Conservation (phyloP, 2,113 vertebrate species). For the Callionymus lyra region DNA sequence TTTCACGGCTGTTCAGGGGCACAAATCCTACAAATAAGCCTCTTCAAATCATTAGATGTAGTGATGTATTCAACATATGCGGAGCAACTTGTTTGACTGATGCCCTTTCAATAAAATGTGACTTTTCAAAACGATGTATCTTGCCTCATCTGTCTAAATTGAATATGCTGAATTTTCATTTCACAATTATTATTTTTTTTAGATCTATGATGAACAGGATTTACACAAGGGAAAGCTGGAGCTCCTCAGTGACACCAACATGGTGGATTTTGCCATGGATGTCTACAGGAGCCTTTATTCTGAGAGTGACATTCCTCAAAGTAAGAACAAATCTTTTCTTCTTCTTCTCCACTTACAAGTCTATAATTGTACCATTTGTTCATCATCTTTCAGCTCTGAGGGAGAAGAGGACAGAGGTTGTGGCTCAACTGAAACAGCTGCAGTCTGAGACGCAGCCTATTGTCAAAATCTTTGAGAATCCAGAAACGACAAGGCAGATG, state of each 20-base stretch:
- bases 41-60: too few relatives aligned
- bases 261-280: conserved; percentile 98
- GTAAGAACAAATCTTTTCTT: conserved; percentile 59
- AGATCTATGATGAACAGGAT: conserved; percentile 98
- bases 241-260: conserved; percentile 96
- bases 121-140: too few relatives aligned
- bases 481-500: conserved; percentile 94
- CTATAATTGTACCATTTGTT: background rate
- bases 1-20: too few relatives aligned
- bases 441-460: conserved; percentile 93
- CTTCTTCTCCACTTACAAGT: too few relatives aligned
- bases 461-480: conserved; percentile 96
- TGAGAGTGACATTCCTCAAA: conserved; percentile 85
- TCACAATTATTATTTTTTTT: background rate
- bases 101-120: too few relatives aligned
- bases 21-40: too few relatives aligned
- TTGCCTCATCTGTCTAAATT: too few relatives aligned
- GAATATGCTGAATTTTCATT: too few relatives aligned
- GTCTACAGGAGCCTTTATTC: conserved; percentile 91
- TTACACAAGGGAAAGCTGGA: conserved; percentile 91
- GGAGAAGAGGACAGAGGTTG: conserved; percentile 88
- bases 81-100: too few relatives aligned
- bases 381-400: conserved; percentile 66
- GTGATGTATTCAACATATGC: too few relatives aligned
- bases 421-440: conserved; percentile 89